Base-by-base conservation (phyloP, 2,888 invertebrate species). In the Epistrophe eligans region DNA sequence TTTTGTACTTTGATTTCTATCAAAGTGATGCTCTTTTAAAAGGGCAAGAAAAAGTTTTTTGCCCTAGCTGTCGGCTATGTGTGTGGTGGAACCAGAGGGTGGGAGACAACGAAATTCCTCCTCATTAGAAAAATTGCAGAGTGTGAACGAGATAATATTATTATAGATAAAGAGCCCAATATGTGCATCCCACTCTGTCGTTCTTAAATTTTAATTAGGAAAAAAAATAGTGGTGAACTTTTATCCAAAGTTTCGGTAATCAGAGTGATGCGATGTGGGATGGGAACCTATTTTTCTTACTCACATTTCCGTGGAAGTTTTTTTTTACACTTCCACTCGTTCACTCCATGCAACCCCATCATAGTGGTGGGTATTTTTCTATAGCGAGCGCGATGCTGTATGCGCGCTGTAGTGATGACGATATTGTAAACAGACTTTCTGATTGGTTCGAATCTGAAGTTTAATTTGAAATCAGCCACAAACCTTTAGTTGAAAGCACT, bases 361-460 rank as follows among this genome's bases (percentile, higher is more conserved):
- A 17, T 32, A 57, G 79, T 83, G 87, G 83, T 79, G 60, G 79
- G 62, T 87, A 83, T 87, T 83, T 87, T 87, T 83, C 72, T 62
- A 15, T 67, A 32, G 74, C 58, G 40, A 79, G 72, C 79, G 74
- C 83, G 77, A 76, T 79, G 57, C 74, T 79, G 83, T 79, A 70
- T 82, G 79, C 67, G 83, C 83, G 79, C 64, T 79, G 76, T 72
- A 71, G 66, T 79, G 74, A 76, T 76, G 83, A 83, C 45, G 83
- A 71, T 87, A 79, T 77, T 76, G 79, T 87, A 87, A 87, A 87
- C 83, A 87, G 71, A 67, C 79, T n/a, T 57, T 87, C 87, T 87
- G 87, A 87, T 87, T 87, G 87, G 87, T 82, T 87, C 82, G 79
- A 79, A 79, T 58, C 17, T 45, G 32, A 60, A 71, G 66, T 66